Percentiles rank a stretch among this genome's conserved stretches.
phyloP scores from a whole-genome alignment of 1,140 invertebrate genomes.

The Protaetia brevitarsis region DNA sequence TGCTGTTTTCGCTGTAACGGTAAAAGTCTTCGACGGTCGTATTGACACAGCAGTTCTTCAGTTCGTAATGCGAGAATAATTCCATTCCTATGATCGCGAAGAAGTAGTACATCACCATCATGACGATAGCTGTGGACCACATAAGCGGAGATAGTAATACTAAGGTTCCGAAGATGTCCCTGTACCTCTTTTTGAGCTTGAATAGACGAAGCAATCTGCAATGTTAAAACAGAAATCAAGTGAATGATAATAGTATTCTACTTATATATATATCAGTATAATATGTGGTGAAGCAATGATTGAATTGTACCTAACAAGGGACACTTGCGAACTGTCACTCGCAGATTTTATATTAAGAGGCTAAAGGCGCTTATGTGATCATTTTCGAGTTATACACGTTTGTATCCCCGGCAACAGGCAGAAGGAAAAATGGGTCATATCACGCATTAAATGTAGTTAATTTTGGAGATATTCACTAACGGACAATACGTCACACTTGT shows the following conservation, averaged over 20 bases:
- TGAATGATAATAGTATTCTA: neutral
- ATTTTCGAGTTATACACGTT: no score
- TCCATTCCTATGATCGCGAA: slow-evolving; percentile 92
- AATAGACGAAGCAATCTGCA: slow-evolving; percentile 65
- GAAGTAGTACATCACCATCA: slow-evolving; percentile 86
- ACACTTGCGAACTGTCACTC: no score
- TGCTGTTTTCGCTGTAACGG: slow-evolving; percentile 63
- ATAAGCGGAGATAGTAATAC: slow-evolving; percentile 76
- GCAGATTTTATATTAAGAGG: no score
- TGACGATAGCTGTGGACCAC: slow-evolving; percentile 76
- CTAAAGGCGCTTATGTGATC: no score
- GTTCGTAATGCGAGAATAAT: slow-evolving; percentile 70
- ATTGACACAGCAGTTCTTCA: slow-evolving; percentile 82
- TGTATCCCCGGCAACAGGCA: no score
- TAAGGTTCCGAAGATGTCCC: slow-evolving; percentile 85
- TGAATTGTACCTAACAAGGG: no score
- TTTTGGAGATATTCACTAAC: no score
- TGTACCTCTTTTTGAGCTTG: slow-evolving; percentile 81
- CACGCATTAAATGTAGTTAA: no score
- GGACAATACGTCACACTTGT: no score
- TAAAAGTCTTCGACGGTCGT: slow-evolving; percentile 84
- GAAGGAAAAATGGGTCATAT: no score
- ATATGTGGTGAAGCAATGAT: no score
- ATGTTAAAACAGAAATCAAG: slow-evolving; percentile 21
- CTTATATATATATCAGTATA: no score